Conservation (phyloP, 2,888 invertebrate genomes). For the Gonocerus acuteangulatus region DNA sequence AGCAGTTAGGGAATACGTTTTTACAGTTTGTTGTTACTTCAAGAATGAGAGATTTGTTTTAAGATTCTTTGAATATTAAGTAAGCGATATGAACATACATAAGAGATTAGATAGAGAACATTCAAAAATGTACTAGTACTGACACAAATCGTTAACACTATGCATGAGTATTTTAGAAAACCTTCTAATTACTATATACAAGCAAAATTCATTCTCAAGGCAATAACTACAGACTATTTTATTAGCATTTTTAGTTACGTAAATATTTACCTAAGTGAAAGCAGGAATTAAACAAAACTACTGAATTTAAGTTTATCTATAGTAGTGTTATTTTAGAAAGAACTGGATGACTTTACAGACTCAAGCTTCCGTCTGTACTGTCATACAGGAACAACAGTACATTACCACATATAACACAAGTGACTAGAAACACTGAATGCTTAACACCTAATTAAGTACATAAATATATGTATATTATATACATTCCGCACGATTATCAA, state of each 20-base stretch:
- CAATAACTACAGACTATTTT: conserved; percentile 32
- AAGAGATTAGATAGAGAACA: conserved; percentile 29
- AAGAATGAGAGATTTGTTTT: background rate
- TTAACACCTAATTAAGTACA: conserved; percentile 14
- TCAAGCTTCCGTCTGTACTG: background rate
- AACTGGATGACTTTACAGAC: conserved; percentile 7
- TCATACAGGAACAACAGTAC: conserved; percentile 2
- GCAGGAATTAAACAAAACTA: conserved; percentile 27
- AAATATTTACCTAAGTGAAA: conserved; percentile 24
- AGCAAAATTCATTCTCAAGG: conserved; percentile 35
- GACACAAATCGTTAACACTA: conserved; percentile 31
- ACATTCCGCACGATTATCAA: conserved; percentile 14
- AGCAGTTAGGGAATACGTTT: conserved; percentile 23
- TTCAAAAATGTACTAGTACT: conserved; percentile 30
- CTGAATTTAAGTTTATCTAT: conserved; percentile 13
- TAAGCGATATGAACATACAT: conserved; percentile 27
- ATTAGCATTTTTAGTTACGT: conserved; percentile 22
- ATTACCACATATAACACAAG: conserved; percentile 21
- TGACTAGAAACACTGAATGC: conserved; percentile 21
- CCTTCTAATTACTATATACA: conserved; percentile 22
- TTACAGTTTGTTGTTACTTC: conserved; percentile 12
- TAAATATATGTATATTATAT: conserved; percentile 18
- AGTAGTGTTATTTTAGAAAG: conserved; percentile 1
- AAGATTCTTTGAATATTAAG: conserved; percentile 3
- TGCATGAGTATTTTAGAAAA: conserved; percentile 31